Percentiles rank a stretch among this genome's conserved stretches.
These are phyloP conservation scores for Campylorhamphus procurvoides DNA, from an alignment of 2,113 vertebrate species.

Conservation along the genomic window DNA sequence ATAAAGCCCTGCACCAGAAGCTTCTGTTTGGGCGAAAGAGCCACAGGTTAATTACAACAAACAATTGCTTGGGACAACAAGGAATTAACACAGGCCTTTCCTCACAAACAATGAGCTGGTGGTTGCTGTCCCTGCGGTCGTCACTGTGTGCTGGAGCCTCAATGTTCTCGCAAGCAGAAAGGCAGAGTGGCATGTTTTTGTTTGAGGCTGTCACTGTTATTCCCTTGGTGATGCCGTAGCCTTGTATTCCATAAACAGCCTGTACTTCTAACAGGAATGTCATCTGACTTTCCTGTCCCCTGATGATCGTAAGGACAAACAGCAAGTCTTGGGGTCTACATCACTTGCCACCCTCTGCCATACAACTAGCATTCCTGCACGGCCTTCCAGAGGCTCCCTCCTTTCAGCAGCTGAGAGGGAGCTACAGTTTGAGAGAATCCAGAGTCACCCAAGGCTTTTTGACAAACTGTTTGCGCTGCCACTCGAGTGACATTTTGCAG, in stretches of 20 bases:
- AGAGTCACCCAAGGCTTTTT: not conserved
- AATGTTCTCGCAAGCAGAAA: accelerated
- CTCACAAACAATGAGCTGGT: not conserved
- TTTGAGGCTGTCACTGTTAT: not conserved
- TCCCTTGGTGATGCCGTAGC: not conserved
- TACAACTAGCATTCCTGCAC: accelerated
- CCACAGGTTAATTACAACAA: not conserved
- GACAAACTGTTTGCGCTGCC: not conserved
- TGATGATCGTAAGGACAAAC: accelerated
- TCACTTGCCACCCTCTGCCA: accelerated
- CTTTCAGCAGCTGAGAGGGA: not conserved
- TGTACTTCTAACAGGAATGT: not conserved
- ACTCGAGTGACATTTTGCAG: not conserved
- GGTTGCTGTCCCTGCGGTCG: not conserved
- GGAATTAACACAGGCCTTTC: not conserved
- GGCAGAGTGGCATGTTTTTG: not conserved
- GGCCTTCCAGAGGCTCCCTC: accelerated
- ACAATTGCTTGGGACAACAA: not conserved
- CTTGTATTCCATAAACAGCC: not conserved
- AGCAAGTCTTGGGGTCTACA: accelerated
- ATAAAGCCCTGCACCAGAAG: not conserved
- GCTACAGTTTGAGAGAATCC: not conserved
- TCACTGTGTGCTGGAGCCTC: not conserved
- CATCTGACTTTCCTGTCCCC: not conserved
- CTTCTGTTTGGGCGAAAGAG: not conserved